Evolutionary conservation across 2,888 invertebrate species (phyloP), one percentile per base, ranked within the genome.

Genomic region (Germaria angustata): DNA sequence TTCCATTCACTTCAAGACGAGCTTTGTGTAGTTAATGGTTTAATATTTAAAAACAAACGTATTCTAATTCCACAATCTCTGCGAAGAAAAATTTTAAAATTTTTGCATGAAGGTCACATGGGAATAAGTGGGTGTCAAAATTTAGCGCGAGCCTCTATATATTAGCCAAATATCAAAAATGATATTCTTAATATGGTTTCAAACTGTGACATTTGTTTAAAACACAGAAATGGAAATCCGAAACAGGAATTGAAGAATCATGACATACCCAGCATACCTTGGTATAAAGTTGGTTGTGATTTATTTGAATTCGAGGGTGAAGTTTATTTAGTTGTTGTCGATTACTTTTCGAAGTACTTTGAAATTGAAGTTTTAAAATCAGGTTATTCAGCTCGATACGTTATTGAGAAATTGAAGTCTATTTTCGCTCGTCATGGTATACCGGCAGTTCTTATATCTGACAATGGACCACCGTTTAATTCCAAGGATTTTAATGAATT

Each of bases 391-490:
- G 41, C 41, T 13, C 4, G 24, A 28, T 28, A 44, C 0, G 55
- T 41, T 2, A 32, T 69, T 24, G 15, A 22, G 8, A 55, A 20
- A 41, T 17, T 84, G 24, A 84, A 85, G 72, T 69, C 84, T 13
- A 72, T 81, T 9, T 85, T 85, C 69, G 68, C 80, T 15, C 51
- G 81, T 15, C 77, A 79, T 41, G 81, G 82, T n/a, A 80, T 80
- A 11, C 82, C 81, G 1, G 44, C 55, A 36, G 61, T 73, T 24
- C 53, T 84, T 34, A 57, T 80, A n/a, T 72, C 80, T 2, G 81
- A 85, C 55, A 79, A n/a, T n/a, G n/a, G n/a, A n/a, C n/a, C n/a
- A n/a, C n/a, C n/a, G n/a, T n/a, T n/a, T n/a, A n/a, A n/a, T n/a
- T n/a, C n/a, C n/a, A n/a, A n/a, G n/a, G n/a, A n/a, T n/a, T n/a